Evolutionary conservation across 2,113 vertebrate species (phyloP), one percentile per base, ranked within the genome.

Genomic region (Mus pahari): DNA sequence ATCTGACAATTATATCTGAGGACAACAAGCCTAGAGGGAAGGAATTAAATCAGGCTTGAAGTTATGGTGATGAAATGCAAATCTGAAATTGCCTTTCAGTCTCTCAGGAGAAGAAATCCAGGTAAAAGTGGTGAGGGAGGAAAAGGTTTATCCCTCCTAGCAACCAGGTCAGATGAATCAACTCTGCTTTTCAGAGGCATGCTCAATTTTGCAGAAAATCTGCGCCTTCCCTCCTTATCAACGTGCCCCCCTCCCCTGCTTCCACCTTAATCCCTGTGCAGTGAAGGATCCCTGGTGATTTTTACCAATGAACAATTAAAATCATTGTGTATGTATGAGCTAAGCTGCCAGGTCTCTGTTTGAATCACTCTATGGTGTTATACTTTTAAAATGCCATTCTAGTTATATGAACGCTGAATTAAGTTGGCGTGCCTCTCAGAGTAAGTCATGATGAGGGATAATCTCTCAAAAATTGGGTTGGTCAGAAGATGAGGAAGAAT

Each of bases 61-160:
- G 70, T 92, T 82, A 75, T 84, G 84, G 81, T 96, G 94, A 86
- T 94, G 84, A 97, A 96, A 95, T 93, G 55, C 28, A 95, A 97
- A 97, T 92, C 53, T 93, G 84, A 95, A 96, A 95, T 94, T 97
- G 83, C 39, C 87, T 93, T 73, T 91, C 89, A 22, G n/a, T 94
- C 95, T 96, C 91, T 79, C n/a, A 77, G 93, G 90, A 92, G 88
- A 93, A 94, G 66, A 95, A 84, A 93, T 62, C 1, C 33, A 95
- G 70, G 84, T 90, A 88, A 90, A 45, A 33, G 17, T 75, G 22
- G 20, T 31, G 9, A 89, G n/a, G 31, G 45, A 96, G 19, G 7
- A 48, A 71, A 66, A 89, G 22, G 19, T 82, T 70, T 53, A 77
- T 81, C 55, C 36, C 79, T 75, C 36, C 20, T 90, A 92, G 75